Evolutionary conservation across 2,888 invertebrate species (phyloP), one percentile per base, ranked within the genome.

Genomic region (Spialia ferax): DNA sequence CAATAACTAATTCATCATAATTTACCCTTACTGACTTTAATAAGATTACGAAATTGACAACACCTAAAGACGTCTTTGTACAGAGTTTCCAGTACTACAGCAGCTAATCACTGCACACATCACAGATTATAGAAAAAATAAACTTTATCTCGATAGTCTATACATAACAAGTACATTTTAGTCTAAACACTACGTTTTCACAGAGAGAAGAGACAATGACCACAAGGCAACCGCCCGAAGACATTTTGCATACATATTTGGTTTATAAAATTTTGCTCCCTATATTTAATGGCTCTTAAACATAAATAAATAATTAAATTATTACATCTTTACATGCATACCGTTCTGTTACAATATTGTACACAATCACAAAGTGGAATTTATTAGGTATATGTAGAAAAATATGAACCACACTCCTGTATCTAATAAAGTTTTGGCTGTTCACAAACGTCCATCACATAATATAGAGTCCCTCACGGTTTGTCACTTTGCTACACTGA

Each of bases 81-180:
- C 87, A 89, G 84, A 87, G 78, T 84, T 83, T 79, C 78, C 74
- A 75, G 76, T 75, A 77, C 81, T 88, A 86, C 81, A 80, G 81
- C 79, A 82, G 75, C 79, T 84, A 81, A 29, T 45, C 45, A 84
- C 81, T 80, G 81, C 86, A 81, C 84, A 82, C 86, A 89, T 89
- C 90, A 91, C 90, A 90, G 90, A 87, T 86, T 78, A 86, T 88
- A 87, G 86, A 88, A 89, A 89, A 89, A 84, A 90, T 87, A 88
- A 85, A 84, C 79, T 84, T 85, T 80, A 76, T 79, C 80, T 75
- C 81, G 80, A 80, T 79, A 80, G 71, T 81, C 80, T 87, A 86
- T 86, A 87, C 81, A 84, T 84, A 86, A 87, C 87, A 87, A 87
- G 85, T 88, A 87, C 87, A 86, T 83, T 87, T 86, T 80, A 79